A percentile compares a stretch with the other conserved stretches of the same genome.
Evolutionary conservation across 30 jellyfish, hydroid and myxozoan species (phyloP).

Genomic region (Pelagia noctiluca): DNA sequence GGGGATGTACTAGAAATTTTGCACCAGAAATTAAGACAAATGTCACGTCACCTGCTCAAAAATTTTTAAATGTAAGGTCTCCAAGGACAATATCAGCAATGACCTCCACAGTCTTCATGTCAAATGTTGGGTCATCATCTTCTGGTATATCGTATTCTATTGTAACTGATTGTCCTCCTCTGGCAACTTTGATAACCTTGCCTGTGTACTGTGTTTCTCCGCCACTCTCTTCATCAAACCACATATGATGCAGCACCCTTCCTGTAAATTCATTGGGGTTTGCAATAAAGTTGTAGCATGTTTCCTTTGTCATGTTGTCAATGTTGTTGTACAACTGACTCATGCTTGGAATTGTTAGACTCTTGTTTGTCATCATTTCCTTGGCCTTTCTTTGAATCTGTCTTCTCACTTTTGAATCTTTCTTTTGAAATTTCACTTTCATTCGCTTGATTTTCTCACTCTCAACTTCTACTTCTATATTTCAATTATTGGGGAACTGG

Average conservation of each 20-base stretch:
- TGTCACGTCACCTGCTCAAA: constrained; percentile 13
- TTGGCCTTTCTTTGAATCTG: constrained; percentile 12
- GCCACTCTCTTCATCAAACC: constrained; percentile 17
- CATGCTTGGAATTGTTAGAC: neutral
- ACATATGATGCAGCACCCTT: constrained; percentile 4
- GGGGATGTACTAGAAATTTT: too few species aligned
- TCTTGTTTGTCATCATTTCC: neutral
- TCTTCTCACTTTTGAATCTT: neutral
- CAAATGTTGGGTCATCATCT: constrained; percentile 3
- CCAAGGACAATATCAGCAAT: constrained; percentile 28
- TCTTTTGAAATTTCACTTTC: constrained; percentile 5
- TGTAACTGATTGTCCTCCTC: constrained; percentile 8
- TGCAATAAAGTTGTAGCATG: neutral
- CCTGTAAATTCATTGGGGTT: neutral
- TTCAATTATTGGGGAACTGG: too few species aligned
- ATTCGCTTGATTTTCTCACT: constrained; percentile 8
- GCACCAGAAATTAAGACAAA: too few species aligned
- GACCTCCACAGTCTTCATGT: neutral
- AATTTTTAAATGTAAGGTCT: constrained; percentile 12
- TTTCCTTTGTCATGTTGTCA: neutral
- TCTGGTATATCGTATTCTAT: constrained; percentile 9
- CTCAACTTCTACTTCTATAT: constrained; percentile 2
- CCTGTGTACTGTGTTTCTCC: neutral
- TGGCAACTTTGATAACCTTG: neutral
- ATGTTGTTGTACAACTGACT: neutral